Evolutionary conservation across 2,888 invertebrate species (phyloP), one percentile per base, ranked within the genome.

Genomic region (Drosophila demipolita): DNA sequence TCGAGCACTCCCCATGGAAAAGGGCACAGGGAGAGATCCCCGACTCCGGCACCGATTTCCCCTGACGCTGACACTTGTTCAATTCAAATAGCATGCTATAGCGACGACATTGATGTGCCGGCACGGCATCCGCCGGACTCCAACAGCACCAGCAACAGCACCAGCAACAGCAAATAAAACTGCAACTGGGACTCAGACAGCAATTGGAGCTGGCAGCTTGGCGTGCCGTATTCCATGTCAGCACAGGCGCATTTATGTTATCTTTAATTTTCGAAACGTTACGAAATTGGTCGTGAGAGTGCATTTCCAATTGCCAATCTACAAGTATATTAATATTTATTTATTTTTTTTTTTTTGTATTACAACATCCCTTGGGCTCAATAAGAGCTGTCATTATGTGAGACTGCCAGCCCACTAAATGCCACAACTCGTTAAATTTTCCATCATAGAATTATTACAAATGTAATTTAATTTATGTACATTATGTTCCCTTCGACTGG

Each of bases 31-130:
- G 54, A 67, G 67, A 50, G 60, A 40, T 42, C 48, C 61, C 38
- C 54, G 55, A 52, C 69, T 72, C 61, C 66, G 50, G 68, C 68
- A 66, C 38, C 38, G 17, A 17, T 83, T 80, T 70, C 90, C 90
- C 90, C 68, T 72, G 83, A 88, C 81, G 87, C 90, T 89, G 85
- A 86, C 85, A 86, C 85, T 86, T 86, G 85, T 86, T 86, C 85
- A 86, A 86, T 86, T 86, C 85, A 90, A 86, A 86, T 86, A 86
- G 89, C 87, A 90, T 87, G 89, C 87, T 89, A 84, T 72, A 68
- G 85, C 75, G 60, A 54, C 71, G 85, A 86, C 85, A 87, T 86
- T 86, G 85, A 86, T 86, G 85, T 89, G 89, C 89, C 81, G 84
- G 87, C 90, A 89, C 89, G 90, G 77, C 85, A 89, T 75, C 69